Conservation (phyloP, 2,113 vertebrate species). For the Ia io region DNA sequence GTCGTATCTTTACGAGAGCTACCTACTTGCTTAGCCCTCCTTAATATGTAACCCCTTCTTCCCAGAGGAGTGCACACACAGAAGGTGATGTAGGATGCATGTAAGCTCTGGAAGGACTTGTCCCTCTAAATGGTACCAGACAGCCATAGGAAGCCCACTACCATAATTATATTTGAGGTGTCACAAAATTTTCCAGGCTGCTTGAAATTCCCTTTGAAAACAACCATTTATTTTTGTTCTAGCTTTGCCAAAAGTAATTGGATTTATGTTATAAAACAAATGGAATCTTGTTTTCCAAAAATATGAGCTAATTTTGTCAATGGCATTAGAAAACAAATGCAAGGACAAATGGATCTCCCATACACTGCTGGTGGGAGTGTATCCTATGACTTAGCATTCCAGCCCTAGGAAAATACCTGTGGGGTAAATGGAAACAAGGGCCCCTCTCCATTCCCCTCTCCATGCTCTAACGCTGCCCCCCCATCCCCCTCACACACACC, state of each 20-base stretch:
- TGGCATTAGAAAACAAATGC: background rate
- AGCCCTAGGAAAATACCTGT: background rate
- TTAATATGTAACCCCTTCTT: background rate
- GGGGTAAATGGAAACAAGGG: no score
- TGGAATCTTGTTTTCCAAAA: background rate
- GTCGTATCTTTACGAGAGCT: background rate
- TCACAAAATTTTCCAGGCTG: background rate
- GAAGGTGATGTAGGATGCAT: background rate
- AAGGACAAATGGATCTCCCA: background rate
- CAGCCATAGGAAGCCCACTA: background rate
- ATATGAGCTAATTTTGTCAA: background rate
- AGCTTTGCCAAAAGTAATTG: background rate
- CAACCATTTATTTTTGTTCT: background rate
- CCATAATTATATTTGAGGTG: background rate
- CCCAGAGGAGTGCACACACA: background rate
- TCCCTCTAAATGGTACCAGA: background rate
- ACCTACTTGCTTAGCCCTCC: background rate
- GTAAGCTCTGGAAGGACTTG: background rate
- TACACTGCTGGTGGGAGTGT: background rate
- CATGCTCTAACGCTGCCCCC: no score
- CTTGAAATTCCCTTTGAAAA: conserved; percentile 19
- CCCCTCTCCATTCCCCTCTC: no score
- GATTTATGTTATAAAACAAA: background rate
- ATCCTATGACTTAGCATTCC: background rate
- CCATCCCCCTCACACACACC: no score